These are phyloP conservation scores for Maccullochella peelii DNA, from an alignment of 2,113 vertebrate genomes.

Conservation along the genomic window DNA sequence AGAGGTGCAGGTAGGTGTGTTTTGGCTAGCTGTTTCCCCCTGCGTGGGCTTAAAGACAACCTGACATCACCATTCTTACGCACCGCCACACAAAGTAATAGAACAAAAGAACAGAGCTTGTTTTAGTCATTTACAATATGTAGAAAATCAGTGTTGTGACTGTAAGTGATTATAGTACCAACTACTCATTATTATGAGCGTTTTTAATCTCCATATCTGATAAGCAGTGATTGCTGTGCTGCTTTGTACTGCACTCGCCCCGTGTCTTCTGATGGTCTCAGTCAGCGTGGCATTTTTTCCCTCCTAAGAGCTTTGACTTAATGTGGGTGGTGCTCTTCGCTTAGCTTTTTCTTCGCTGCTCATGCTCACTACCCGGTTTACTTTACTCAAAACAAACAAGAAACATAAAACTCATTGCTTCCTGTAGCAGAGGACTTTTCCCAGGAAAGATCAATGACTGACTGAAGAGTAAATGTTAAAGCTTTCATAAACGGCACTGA, in stretches of 20 bases:
- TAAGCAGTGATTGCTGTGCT: neutral
- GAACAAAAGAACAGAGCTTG: too few species aligned
- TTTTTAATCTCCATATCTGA: neutral
- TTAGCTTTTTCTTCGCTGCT: neutral
- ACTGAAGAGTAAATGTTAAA: neutral
- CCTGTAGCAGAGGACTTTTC: conserved; percentile 14
- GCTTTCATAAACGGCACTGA: neutral
- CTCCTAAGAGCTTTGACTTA: neutral
- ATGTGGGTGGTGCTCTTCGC: neutral
- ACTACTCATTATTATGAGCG: neutral
- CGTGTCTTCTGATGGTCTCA: neutral
- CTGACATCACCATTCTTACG: too few species aligned
- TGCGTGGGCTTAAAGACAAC: too few species aligned
- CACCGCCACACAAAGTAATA: too few species aligned
- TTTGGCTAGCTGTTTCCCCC: too few species aligned
- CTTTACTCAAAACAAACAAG: conserved; percentile 21
- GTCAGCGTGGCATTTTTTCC: neutral
- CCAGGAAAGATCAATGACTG: neutral
- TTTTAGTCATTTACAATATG: too few species aligned
- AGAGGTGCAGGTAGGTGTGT: too few species aligned
- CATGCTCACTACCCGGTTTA: neutral
- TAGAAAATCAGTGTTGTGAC: too few species aligned
- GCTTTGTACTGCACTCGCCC: neutral
- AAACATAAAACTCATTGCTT: conserved; percentile 20
- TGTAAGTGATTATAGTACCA: neutral